Percentiles rank a stretch among this genome's conserved stretches.
Conservation (phyloP, 2,888 invertebrate species). For the Celastrina argiolus region DNA sequence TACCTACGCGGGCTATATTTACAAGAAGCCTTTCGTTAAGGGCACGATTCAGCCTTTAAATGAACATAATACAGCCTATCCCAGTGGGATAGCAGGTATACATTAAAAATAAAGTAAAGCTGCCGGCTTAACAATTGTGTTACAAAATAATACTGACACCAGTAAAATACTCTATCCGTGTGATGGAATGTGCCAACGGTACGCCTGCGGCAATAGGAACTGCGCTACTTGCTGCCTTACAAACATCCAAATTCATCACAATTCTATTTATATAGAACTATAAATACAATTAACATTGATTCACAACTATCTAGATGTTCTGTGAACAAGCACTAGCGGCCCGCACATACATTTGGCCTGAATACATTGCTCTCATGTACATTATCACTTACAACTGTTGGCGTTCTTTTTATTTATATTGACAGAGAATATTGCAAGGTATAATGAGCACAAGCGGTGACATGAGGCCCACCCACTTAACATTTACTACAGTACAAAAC, state of each 20-base stretch:
- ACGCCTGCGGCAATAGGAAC: slow-evolving; percentile 59
- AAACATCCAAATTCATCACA: slow-evolving; percentile 62
- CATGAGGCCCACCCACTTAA: slow-evolving; percentile 36
- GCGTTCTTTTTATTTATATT: neutral
- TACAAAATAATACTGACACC: slow-evolving; percentile 78
- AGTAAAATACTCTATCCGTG: slow-evolving; percentile 69
- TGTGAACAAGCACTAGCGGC: slow-evolving; percentile 38
- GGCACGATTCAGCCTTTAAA: slow-evolving; percentile 72
- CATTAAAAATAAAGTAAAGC: slow-evolving; percentile 75
- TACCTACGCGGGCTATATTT: slow-evolving; percentile 77
- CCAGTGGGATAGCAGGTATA: slow-evolving; percentile 73
- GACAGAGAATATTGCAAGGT: slow-evolving; percentile 22
- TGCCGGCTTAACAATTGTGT: slow-evolving; percentile 73
- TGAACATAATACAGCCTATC: slow-evolving; percentile 77
- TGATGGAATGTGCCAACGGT: slow-evolving; percentile 70
- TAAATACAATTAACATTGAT: slow-evolving; percentile 72
- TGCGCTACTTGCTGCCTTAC: slow-evolving; percentile 60
- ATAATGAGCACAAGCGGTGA: slow-evolving; percentile 20
- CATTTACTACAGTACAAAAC: slow-evolving; percentile 60
- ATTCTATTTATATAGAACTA: slow-evolving; percentile 66
- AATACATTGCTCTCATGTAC: slow-evolving; percentile 25
- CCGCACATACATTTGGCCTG: slow-evolving; percentile 36
- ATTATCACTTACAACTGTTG: slow-evolving; percentile 21
- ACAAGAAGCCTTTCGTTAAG: slow-evolving; percentile 71
- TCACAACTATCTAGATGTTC: slow-evolving; percentile 54